A percentile compares a stretch with the other conserved stretches of the same genome.
These are phyloP conservation scores for Dynastes hyllus DNA, from an alignment of 2,888 invertebrate species.

Conservation along the genomic window DNA sequence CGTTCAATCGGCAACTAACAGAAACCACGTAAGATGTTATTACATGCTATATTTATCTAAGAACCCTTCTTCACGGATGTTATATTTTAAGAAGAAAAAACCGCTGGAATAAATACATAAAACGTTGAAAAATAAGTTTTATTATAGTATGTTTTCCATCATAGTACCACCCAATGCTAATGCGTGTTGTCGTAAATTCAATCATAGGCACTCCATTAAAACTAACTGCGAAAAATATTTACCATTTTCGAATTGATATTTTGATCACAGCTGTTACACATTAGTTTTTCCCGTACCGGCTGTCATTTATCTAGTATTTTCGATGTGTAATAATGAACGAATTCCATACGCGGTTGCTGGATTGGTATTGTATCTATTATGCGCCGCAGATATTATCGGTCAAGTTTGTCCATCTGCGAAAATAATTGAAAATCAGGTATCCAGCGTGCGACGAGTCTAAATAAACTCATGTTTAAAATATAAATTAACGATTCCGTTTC, in stretches of 20 bases:
- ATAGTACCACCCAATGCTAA: no score
- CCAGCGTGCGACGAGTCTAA: background rate
- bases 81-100: no score
- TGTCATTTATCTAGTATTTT: conserved; percentile 3
- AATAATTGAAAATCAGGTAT: conserved; percentile 38
- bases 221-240: background rate
- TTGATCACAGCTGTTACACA: conserved; percentile 5
- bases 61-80: no score
- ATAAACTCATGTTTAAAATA: conserved; percentile 38
- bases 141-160: no score
- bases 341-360: background rate
- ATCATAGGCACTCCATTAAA: background rate
- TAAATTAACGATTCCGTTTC: conserved; percentile 33
- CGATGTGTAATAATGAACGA: background rate
- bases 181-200: background rate
- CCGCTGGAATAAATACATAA: no score
- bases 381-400: conserved; percentile 11
- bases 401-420: conserved; percentile 23
- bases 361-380: conserved; percentile 17
- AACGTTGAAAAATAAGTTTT: no score
- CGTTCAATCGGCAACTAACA: no score
- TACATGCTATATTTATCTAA: no score
- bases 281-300: background rate
- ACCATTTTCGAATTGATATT: conserved; percentile 9
- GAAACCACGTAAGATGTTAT: no score